phyloP scores from a whole-genome alignment of 2,113 vertebrate genomes.

The Cichladusa arquata region DNA sequence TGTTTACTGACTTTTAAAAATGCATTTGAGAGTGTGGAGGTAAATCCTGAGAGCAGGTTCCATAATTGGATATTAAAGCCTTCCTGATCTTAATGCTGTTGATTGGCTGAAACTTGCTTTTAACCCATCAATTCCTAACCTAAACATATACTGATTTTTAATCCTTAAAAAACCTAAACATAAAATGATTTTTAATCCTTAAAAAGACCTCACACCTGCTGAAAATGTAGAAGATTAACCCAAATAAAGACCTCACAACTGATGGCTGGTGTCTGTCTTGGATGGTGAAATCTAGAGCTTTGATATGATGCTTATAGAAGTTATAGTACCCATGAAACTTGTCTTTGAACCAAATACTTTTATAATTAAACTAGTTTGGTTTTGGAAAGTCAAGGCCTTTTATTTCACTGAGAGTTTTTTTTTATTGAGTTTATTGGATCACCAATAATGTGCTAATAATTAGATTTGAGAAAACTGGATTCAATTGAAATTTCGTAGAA shows the following conservation, averaged over 20 bases:
- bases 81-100: not conserved
- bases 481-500: not conserved
- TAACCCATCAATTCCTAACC: not conserved
- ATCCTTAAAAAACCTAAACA: not conserved
- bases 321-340: not conserved
- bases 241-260: not conserved
- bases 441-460: not conserved
- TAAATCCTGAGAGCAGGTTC: not conserved
- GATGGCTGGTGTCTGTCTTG: not conserved
- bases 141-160: not conserved
- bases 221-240: not conserved
- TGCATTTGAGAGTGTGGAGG: not conserved
- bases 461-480: not conserved
- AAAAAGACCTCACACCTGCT: not conserved
- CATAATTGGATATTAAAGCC: not conserved
- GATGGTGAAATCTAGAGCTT: not conserved
- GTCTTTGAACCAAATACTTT: not conserved
- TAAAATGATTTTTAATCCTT: not conserved
- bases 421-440: not conserved
- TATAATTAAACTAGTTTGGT: not conserved
- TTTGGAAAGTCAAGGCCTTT: not conserved
- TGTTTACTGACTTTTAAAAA: not conserved
- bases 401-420: not conserved
- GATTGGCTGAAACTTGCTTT: not conserved
- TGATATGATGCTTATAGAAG: not conserved